Evolutionary conservation across 92 coral and sea anemone species (phyloP).

Genomic region (Muricea muricata): DNA sequence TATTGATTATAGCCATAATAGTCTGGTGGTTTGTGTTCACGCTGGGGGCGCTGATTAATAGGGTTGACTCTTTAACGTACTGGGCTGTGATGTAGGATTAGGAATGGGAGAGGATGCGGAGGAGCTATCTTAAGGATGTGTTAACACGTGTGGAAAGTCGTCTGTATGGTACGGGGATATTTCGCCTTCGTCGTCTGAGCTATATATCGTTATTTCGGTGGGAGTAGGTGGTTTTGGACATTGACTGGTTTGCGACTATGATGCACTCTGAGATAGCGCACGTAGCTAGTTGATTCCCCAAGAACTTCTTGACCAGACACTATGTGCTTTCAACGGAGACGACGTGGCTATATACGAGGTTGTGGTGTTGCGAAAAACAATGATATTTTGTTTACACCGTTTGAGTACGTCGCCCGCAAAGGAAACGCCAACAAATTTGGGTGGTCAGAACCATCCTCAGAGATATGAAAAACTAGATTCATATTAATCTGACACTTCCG

Average conservation of each 20-base stretch:
- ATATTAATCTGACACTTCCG: too few species aligned
- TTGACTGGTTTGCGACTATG: background rate
- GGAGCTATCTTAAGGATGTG: background rate
- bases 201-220: background rate
- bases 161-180: background rate
- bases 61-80: background rate
- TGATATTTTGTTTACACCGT: slow-evolving; percentile 24
- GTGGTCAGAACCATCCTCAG: too few species aligned
- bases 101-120: background rate
- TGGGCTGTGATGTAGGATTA: background rate
- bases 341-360: slow-evolving; percentile 46
- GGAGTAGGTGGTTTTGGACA: background rate
- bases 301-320: background rate
- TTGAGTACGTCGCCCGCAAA: slow-evolving; percentile 32
- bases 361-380: slow-evolving; percentile 15
- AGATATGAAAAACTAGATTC: too few species aligned
- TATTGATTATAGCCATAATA: too few species aligned
- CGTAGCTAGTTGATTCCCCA: background rate
- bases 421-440: slow-evolving; percentile 20
- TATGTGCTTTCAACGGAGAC: background rate
- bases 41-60: background rate
- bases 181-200: background rate
- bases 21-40: too few species aligned
- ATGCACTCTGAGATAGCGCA: background rate
- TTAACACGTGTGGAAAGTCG: background rate